Evolutionary conservation across 2,888 invertebrate species (phyloP).

Genomic region (Machimus atricapillus): DNA sequence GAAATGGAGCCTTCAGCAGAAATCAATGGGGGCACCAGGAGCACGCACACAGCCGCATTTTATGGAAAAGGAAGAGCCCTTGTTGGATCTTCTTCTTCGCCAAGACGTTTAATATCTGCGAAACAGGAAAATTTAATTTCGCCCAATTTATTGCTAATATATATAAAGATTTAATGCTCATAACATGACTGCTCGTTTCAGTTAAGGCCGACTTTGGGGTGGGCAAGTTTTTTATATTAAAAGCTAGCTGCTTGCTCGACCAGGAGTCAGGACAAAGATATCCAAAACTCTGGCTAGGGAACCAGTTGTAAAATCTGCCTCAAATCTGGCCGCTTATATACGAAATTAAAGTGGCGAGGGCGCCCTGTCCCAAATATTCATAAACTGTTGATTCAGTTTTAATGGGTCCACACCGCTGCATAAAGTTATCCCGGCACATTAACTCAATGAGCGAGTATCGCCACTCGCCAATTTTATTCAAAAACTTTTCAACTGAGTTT

Average conservation of each 20-base stretch:
- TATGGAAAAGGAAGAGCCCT: neutral
- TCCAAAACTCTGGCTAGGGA: neutral
- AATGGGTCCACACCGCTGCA: neutral
- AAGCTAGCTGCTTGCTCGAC: neutral
- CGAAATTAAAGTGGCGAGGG: constrained; percentile 22
- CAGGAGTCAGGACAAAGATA: neutral
- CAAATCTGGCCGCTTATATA: constrained; percentile 2
- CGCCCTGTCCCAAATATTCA: constrained; percentile 1
- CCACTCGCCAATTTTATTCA: constrained; percentile 36
- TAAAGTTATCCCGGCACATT: constrained; percentile 36
- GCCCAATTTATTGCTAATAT: constrained; percentile 46
- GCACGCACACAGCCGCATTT: neutral
- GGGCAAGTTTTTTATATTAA: neutral
- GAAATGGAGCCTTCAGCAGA: constrained; percentile 46
- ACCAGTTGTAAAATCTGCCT: neutral
- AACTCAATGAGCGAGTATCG: constrained; percentile 36
- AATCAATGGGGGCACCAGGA: constrained; percentile 44
- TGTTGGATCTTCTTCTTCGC: neutral
- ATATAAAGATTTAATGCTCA: constrained; percentile 41
- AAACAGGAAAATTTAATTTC: constrained; percentile 47
- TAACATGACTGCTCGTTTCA: constrained; percentile 26
- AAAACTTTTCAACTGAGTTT: constrained; percentile 40
- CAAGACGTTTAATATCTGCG: constrained; percentile 43
- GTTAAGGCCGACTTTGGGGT: neutral
- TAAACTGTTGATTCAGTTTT: constrained; percentile 32